Base-by-base conservation (phyloP, 2,888 invertebrate genomes). In the Pheosia tremula region DNA sequence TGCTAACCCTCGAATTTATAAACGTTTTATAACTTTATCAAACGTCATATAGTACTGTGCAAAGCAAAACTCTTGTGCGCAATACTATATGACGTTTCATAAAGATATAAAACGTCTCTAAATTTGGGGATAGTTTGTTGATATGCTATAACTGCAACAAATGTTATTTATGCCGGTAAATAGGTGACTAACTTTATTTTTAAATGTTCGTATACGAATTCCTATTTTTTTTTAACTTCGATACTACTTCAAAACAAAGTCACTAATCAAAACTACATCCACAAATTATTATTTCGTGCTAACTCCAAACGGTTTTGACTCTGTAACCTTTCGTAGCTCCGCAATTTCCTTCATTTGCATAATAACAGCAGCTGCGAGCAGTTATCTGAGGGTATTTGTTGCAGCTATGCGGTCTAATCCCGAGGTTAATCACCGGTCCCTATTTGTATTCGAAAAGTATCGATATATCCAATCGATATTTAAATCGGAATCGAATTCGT, bases 361-460 rank as follows among this genome's bases (percentile, higher is more conserved):
- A 74, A 74, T 62, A 65, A 65, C 61, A 53, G 56, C 76, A 74
- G 77, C 71, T 76, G 74, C 56, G 74, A 64, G 60, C 65, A 68
- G 64, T 74, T 73, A 73, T 67, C 62, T 53, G 66, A 61, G 62
- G 63, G 68, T 74, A n/a, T 64, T 64, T 68, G 59, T 57, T 74
- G 64, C 74, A 74, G 62, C 64, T 64, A 66, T 62, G 61, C 71
- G 68, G 71, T 66, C 58, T 63, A 60, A 64, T 62, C 64, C 58
- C 57, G 50, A 62, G 61, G 11, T 37, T 47, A 49, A 52, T 62
- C 11, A 7, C 9, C 56, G 13, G 1, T 36, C 56, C 58, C 57
- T 60, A 59, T 74, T 67, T 64, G 65, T 62, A 64, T 60, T 63
- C 24, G 6, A 58, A 57, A 59, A 61, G 24, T 60, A 59, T 55